These are phyloP conservation scores for Peromyscus maniculatus DNA, from an alignment of 2,113 vertebrate genomes.

Conservation along the genomic window DNA sequence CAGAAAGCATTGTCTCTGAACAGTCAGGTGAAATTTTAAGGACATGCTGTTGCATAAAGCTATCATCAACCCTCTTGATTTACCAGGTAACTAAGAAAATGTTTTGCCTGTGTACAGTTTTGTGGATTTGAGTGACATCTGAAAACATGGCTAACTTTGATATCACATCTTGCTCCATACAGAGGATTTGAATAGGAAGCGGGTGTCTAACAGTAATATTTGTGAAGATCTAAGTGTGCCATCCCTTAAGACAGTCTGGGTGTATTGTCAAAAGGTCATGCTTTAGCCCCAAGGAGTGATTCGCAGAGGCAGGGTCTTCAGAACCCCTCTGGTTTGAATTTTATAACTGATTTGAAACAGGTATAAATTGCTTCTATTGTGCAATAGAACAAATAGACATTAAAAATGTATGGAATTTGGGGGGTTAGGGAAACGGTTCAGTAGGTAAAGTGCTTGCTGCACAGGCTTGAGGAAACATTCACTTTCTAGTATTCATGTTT, in stretches of 20 bases:
- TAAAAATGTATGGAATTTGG: not conserved
- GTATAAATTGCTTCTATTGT: constrained; percentile 14
- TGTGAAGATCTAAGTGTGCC: not conserved
- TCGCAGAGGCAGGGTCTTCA: not conserved
- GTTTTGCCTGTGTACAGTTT: not conserved
- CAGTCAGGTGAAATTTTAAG: too few species aligned
- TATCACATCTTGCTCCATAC: not conserved
- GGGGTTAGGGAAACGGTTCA: not conserved
- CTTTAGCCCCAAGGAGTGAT: not conserved
- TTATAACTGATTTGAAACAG: not conserved
- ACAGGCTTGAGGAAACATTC: not conserved
- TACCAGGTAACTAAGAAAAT: not conserved
- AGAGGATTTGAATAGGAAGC: not conserved
- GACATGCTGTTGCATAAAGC: not conserved
- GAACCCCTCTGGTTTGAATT: constrained; percentile 36
- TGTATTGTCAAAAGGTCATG: not conserved
- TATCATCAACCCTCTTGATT: not conserved
- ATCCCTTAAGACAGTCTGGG: not conserved
- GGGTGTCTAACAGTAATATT: not conserved
- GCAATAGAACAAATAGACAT: not conserved
- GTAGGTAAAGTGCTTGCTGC: not conserved
- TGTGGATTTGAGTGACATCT: not conserved
- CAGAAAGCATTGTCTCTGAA: not conserved
- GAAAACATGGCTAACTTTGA: not conserved
- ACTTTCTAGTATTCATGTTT: too few species aligned